Evolutionary conservation across 2,113 vertebrate genomes (phyloP).

Genomic region (Osmerus eperlanus): DNA sequence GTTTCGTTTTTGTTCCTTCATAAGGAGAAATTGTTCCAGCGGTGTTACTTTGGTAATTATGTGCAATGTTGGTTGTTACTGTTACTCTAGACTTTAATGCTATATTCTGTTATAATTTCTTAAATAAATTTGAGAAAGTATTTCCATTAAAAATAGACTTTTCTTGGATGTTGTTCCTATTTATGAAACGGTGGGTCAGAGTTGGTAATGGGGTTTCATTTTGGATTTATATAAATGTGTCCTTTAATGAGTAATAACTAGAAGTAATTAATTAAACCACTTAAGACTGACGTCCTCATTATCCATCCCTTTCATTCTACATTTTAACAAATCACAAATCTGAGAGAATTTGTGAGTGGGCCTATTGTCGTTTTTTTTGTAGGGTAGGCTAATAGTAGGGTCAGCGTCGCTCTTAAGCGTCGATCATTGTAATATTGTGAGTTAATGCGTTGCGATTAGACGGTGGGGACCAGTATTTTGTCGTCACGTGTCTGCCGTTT

Average conservation of each 20-base stretch:
- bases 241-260: slow-evolving; percentile 53
- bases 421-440: too few relatives aligned
- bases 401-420: too few relatives aligned
- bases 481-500: background rate
- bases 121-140: slow-evolving; percentile 72
- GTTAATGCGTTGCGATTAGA: too few relatives aligned
- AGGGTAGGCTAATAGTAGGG: too few relatives aligned
- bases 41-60: slow-evolving; percentile 80
- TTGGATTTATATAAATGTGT: slow-evolving; percentile 48
- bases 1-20: slow-evolving; percentile 70
- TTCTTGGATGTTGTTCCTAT: too few relatives aligned
- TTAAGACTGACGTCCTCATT: slow-evolving; percentile 2
- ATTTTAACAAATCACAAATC: too few relatives aligned
- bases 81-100: slow-evolving; percentile 75
- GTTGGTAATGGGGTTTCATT: background rate
- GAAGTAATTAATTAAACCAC: slow-evolving; percentile 38
- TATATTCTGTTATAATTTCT: slow-evolving; percentile 75
- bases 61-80: slow-evolving; percentile 82
- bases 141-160: slow-evolving; percentile 41
- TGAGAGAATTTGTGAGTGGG: too few relatives aligned
- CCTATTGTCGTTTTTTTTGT: too few relatives aligned
- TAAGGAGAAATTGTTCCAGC: slow-evolving; percentile 72
- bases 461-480: too few relatives aligned
- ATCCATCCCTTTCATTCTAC: background rate
- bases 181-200: background rate